Evolutionary conservation across 1,140 invertebrate species (phyloP), one percentile per base, ranked within the genome.

Genomic region (Plutomurus gul): DNA sequence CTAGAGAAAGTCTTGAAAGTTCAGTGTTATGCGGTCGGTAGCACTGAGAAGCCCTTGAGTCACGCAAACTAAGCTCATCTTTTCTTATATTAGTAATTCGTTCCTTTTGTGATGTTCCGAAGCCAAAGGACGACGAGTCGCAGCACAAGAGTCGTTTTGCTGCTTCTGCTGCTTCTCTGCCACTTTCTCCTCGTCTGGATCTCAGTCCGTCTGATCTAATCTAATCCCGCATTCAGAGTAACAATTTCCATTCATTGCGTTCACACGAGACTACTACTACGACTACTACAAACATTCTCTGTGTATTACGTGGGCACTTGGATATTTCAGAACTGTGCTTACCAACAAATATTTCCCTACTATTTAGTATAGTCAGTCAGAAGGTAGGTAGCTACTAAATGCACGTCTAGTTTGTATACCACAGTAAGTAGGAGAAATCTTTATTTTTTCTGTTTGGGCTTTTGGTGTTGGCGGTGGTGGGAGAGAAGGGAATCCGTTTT

Each of bases 21-120:
- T 65, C 22, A 65, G 36, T 65, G 30, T 65, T 65, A 65, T 65
- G 56, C 10, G 56, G 13, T 65, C 13, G 56, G 56, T n/a, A 18
- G 13, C n/a, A 33, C 25, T 65, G 56, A 65, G 30, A 30, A 65
- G 56, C 56, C 56, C 56, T 65, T 65, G 56, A 65, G 56, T 65
- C 27, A n/a, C 27, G 18, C 16, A 25, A 65, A 65, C 27, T 65
- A 13, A 60, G 27, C 51, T 60, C 27, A 30, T 60, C 25, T 60
- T 27, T 65, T 65, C 56, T 33, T 65, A 60, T 30, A n/a, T n/a
- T n/a, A n/a, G n/a, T n/a, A 60, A 60, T 51, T 60, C 51, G 13
- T 60, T 60, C 51, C 56, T 33, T 60, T 65, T 65, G 56, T 65
- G 56, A 65, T 33, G 56, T n/a, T n/a, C n/a, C n/a, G n/a, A n/a